Evolutionary conservation across 2,888 invertebrate genomes (phyloP).

Genomic region (Notodonta ziczac): DNA sequence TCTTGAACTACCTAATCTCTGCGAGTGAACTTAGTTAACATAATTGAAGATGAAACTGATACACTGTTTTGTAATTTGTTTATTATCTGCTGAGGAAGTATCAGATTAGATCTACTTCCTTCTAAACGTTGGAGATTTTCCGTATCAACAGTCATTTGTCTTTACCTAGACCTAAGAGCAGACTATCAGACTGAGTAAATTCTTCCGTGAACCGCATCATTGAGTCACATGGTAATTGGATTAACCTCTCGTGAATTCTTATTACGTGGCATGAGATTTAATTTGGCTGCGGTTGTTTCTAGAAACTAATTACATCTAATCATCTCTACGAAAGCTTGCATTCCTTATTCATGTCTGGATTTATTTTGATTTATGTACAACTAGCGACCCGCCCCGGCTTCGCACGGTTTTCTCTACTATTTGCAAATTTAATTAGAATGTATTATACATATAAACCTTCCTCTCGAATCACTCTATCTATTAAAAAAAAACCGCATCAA

Average conservation of each 20-base stretch:
- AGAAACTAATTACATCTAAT: conserved; percentile 15
- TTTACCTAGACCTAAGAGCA: conserved; percentile 44
- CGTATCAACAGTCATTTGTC: conserved; percentile 28
- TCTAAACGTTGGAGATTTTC: conserved; percentile 4
- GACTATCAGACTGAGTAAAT: conserved; percentile 35
- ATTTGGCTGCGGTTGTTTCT: conserved; percentile 18
- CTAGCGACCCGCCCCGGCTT: too few species aligned
- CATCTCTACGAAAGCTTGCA: not conserved
- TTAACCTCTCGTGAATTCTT: conserved; percentile 44
- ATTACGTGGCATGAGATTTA: conserved; percentile 30
- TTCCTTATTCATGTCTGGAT: not conserved
- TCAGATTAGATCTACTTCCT: too few species aligned
- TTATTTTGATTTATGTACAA: not conserved
- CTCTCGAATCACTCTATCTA: too few species aligned
- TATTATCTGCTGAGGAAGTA: too few species aligned
- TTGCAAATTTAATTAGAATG: too few species aligned
- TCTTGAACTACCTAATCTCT: too few species aligned
- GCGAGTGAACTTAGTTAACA: too few species aligned
- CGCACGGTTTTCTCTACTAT: too few species aligned
- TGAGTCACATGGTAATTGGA: conserved; percentile 66
- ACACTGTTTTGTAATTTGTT: too few species aligned
- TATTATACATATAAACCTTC: too few species aligned
- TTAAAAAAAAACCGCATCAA: too few species aligned
- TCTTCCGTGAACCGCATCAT: conserved; percentile 68
- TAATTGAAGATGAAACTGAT: too few species aligned